Evolutionary conservation across 2,888 invertebrate species (phyloP).

Genomic region (Atrina japonica): DNA sequence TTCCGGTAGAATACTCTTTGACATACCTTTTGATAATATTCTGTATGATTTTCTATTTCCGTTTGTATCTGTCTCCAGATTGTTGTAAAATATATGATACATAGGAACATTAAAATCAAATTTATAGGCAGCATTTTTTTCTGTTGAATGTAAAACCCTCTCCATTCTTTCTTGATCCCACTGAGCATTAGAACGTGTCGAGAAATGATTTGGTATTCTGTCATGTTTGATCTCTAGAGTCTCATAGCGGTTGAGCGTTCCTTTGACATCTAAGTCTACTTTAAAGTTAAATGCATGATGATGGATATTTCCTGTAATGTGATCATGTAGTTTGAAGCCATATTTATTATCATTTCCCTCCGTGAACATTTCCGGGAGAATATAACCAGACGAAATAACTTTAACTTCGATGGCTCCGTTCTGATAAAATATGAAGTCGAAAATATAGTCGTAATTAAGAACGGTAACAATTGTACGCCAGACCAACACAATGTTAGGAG

Average conservation of each 20-base stretch:
- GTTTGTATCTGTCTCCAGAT: conserved; percentile 48
- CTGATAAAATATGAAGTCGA: conserved; percentile 73
- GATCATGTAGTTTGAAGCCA: conserved; percentile 62
- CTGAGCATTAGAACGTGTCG: conserved; percentile 29
- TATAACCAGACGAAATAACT: conserved; percentile 69
- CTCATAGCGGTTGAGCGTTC: conserved; percentile 70
- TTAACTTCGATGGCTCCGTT: conserved; percentile 66
- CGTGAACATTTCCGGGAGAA: conserved; percentile 54
- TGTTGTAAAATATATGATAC: conserved; percentile 69
- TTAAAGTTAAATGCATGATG: conserved; percentile 72
- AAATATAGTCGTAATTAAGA: conserved; percentile 73
- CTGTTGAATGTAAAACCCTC: conserved; percentile 52
- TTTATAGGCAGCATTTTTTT: conserved; percentile 66
- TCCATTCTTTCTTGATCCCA: conserved; percentile 57
- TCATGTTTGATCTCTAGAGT: conserved; percentile 63
- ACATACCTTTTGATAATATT: conserved; percentile 60
- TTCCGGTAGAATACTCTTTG: conserved; percentile 61
- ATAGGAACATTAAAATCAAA: conserved; percentile 71
- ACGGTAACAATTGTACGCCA: conserved; percentile 64
- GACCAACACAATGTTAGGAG: conserved; percentile 63
- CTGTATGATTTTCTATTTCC: conserved; percentile 65
- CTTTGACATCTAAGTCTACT: conserved; percentile 68
- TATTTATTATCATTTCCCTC: conserved; percentile 50
- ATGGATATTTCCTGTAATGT: conserved; percentile 68
- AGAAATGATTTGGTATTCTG: conserved; percentile 51